Conservation (phyloP, 1,140 invertebrate species). For the Heliconius melpomene region DNA sequence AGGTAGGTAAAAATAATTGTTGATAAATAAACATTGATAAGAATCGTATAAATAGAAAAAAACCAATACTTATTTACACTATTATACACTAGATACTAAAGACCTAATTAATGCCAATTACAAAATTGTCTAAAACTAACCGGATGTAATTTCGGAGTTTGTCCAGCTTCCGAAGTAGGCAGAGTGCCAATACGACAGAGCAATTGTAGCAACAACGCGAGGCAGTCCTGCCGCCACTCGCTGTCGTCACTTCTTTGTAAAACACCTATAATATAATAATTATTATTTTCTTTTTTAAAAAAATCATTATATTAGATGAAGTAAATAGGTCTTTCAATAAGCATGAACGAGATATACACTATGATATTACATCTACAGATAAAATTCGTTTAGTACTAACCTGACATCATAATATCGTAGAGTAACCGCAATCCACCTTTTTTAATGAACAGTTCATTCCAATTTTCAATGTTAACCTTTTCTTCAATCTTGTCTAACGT, state of each 20-base stretch:
- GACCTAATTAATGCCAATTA: too few relatives aligned
- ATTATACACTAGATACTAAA: too few relatives aligned
- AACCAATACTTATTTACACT: too few relatives aligned
- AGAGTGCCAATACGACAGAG: conserved; percentile 92
- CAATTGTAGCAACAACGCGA: conserved; percentile 91
- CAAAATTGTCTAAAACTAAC: conserved; percentile 49
- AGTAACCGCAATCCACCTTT: conserved; percentile 92
- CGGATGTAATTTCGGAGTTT: conserved; percentile 68
- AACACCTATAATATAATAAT: conserved; percentile 73
- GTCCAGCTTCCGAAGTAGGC: conserved; percentile 59
- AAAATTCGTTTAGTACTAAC: conserved; percentile 48
- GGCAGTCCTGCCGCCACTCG: conserved; percentile 97
- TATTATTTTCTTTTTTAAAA: neutral
- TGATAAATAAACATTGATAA: too few relatives aligned
- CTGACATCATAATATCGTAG: conserved; percentile 96
- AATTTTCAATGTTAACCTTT: conserved; percentile 78
- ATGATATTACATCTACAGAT: neutral
- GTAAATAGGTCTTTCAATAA: too few relatives aligned
- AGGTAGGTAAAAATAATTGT: too few relatives aligned
- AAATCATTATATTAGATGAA: neutral
- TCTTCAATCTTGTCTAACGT: conserved; percentile 68
- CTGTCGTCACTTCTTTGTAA: conserved; percentile 87
- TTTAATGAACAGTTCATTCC: conserved; percentile 91
- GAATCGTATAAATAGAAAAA: too few relatives aligned
- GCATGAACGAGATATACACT: neutral